phyloP scores from a whole-genome alignment of 1,140 invertebrate species.

The Mamestra configurata region DNA sequence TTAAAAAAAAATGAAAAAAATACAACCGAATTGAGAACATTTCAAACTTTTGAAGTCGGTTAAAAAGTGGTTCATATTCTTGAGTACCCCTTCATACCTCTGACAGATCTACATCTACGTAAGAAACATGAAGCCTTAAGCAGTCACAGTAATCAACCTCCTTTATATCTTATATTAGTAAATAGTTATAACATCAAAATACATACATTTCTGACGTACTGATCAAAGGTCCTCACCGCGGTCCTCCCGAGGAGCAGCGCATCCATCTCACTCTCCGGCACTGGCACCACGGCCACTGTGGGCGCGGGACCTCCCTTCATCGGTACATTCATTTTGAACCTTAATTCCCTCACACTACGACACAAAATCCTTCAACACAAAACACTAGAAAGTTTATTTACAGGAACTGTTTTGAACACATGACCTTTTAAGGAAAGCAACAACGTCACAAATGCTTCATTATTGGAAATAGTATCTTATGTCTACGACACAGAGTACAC shows the following conservation, averaged over 20 bases:
- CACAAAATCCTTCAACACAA: constrained; percentile 46
- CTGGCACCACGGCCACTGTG: constrained; percentile 87
- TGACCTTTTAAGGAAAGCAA: constrained; percentile 1
- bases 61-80: too few species aligned
- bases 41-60: too few species aligned
- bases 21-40: too few species aligned
- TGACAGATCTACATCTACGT: too few species aligned
- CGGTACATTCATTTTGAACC: constrained; percentile 76
- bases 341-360: constrained; percentile 39
- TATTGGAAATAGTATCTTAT: constrained; percentile 30
- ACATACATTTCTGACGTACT: constrained; percentile 88
- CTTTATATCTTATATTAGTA: constrained; percentile 30
- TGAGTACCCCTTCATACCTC: too few species aligned
- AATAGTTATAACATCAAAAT: constrained; percentile 63
- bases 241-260: constrained; percentile 91
- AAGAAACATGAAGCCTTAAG: too few species aligned
- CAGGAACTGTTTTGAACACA: constrained; percentile 32
- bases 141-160: constrained; percentile 1
- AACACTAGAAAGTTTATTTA: constrained; percentile 8
- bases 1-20: too few species aligned
- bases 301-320: constrained; percentile 81
- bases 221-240: constrained; percentile 90
- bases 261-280: constrained; percentile 92
- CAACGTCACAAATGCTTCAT: neutral
- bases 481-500: constrained; percentile 8